Base-by-base conservation (phyloP, 1,140 invertebrate species). In the Nasonia vitripennis region DNA sequence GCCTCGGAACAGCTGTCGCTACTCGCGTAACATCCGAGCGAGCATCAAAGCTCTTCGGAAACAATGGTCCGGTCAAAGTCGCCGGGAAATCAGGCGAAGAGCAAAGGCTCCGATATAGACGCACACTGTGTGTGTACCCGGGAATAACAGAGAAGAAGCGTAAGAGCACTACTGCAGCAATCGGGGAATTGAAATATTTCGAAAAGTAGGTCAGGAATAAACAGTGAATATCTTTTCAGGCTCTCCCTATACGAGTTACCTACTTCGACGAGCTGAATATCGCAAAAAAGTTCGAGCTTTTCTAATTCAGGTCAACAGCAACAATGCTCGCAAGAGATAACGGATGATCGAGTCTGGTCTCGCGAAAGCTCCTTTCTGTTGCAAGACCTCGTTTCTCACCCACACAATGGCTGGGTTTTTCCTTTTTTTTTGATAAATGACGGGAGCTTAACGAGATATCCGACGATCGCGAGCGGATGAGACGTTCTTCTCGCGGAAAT, bases 391-490 rank as follows among this genome's bases (percentile, higher is more conserved):
- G 55, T 62, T 62, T 6, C 6, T n/a, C 55, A 62, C 20, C 55
- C 55, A 20, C 55, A 62, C 55, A 62, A 62, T 62, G 55, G 20
- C 17, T 62, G 12, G 51, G 12, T 55, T 55, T 27, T 14, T 12
- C 51, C 14, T 55, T 83, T 86, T 86, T 82, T 87, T 85, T 86
- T 86, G 85, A 87, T 87, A 84, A 86, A 87, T 87, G 87, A 86
- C 81, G 81, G 83, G 77, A 77, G 78, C 87, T 85, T 85, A 86
- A 85, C 87, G 84, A 86, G 82, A 78, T 83, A 84, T 84, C 85
- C 79, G 23, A 78, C 55, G 83, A 37, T 37, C 34, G 34, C 5
- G 3, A 37, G 34, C 81, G 51, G 62, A 67, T 81, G 77, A 85
- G 83, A 87, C 82, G 75, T 78, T 48, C 23, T 62, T 62, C 55